These are phyloP conservation scores for Heliconius aoede DNA, from an alignment of 2,888 invertebrate species.

Conservation along the genomic window DNA sequence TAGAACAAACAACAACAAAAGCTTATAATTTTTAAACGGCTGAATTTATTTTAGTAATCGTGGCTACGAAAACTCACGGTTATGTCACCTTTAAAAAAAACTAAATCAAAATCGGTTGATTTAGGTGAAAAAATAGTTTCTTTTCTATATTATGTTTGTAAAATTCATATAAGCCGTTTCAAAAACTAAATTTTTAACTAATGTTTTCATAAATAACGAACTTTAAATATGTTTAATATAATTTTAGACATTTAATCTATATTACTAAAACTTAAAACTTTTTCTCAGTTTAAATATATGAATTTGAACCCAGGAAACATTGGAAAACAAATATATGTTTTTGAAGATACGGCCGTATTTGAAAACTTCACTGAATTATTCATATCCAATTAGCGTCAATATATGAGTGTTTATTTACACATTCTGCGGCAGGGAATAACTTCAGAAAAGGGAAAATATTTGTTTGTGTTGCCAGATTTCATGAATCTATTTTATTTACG, in stretches of 20 bases:
- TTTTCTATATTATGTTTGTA: background rate
- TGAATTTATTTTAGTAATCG: no score
- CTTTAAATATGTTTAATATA: background rate
- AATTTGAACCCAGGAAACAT: background rate
- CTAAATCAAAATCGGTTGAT: no score
- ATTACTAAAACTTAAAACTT: background rate
- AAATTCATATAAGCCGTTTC: background rate
- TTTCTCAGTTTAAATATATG: background rate
- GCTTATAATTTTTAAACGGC: no score
- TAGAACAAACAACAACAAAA: no score
- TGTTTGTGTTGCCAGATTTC: background rate
- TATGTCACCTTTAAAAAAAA: no score
- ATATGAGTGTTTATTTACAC: background rate
- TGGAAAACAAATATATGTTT: background rate
- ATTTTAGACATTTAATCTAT: background rate
- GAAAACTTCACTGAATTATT: background rate
- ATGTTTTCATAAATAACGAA: background rate
- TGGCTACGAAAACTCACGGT: no score
- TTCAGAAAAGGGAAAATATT: background rate
- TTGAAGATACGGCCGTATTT: background rate
- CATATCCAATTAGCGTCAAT: conserved; percentile 13
- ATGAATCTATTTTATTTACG: no score
- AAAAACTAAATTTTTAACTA: background rate
- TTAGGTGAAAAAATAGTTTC: background rate
- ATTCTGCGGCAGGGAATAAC: background rate